Base-by-base conservation (phyloP, 2,888 invertebrate species). In the Scrobipalpa costella region DNA sequence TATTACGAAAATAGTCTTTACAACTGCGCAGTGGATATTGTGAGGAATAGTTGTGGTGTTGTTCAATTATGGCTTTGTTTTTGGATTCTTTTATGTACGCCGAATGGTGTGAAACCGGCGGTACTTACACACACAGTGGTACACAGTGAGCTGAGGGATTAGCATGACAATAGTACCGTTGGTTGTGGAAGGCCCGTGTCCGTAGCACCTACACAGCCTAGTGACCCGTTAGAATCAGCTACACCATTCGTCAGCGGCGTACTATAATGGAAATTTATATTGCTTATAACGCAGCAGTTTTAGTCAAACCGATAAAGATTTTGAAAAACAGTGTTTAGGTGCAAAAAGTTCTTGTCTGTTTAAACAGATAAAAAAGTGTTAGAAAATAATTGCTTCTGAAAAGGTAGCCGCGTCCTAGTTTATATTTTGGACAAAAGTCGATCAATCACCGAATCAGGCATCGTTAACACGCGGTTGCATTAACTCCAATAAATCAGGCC, bases 371-470 rank as follows among this genome's bases (percentile, higher is more conserved):
- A 33, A 55, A 55, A 55, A 34, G 50, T 11, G 55, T 27, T 34
- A 34, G 13, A 40, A 58, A 40, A 65, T 65, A 63, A 63, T 63
- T 57, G 63, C 61, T 63, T 61, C 50, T 57, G 52, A 44, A 62
- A 61, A 61, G 84, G 84, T 81, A 79, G 76, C 77, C 80, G 81
- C 78, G 75, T 81, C 80, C 78, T 78, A 77, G 79, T 81, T 84
- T 73, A 77, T 71, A 69, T 79, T 80, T 83, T 69, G 72, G 67
- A 81, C 77, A 82, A 85, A 88, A 83, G 73, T 78, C 85, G 76
- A 90, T 90, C 84, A 88, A 89, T 90, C 90, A 90, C 84, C 82
- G 72, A 86, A 88, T 87, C 88, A 86, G 77, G 81, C 83, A 80
- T 88, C 87, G 85, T 88, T 89, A 88, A 84, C 79, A 85, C 79